Evolutionary conservation across 2,888 invertebrate species (phyloP).

Genomic region (Drosophila kuntzei): DNA sequence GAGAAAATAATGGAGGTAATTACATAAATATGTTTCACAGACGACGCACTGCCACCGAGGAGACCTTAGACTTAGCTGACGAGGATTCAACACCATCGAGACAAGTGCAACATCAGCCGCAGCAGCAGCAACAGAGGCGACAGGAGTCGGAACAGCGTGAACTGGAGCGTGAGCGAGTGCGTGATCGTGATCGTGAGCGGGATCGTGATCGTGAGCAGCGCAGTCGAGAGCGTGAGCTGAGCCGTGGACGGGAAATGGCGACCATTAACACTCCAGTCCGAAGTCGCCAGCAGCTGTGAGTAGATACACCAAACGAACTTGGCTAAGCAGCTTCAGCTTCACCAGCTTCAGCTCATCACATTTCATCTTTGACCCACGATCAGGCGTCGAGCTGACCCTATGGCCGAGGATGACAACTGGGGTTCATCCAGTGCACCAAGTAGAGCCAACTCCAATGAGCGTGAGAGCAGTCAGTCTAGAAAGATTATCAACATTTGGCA

Average conservation of each 20-base stretch:
- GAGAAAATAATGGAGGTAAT: too few species aligned
- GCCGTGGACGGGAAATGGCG: slow-evolving; percentile 72
- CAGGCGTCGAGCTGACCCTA: slow-evolving; percentile 70
- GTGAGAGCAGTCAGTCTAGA: slow-evolving; percentile 78
- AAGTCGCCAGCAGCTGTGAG: slow-evolving; percentile 78
- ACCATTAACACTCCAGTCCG: slow-evolving; percentile 71
- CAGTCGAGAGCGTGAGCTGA: slow-evolving; percentile 72
- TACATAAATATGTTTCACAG: slow-evolving; percentile 34
- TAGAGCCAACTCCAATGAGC: slow-evolving; percentile 79
- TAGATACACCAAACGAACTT: slow-evolving; percentile 17
- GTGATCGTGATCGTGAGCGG: slow-evolving; percentile 57
- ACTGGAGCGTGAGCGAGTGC: slow-evolving; percentile 56
- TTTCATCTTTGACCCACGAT: slow-evolving; percentile 34
- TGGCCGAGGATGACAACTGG: slow-evolving; percentile 76
- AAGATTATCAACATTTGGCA: slow-evolving; percentile 70
- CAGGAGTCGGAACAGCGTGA: slow-evolving; percentile 54
- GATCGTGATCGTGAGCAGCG: slow-evolving; percentile 64
- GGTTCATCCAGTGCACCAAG: slow-evolving; percentile 81
- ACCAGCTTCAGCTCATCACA: slow-evolving; percentile 42
- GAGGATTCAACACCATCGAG: slow-evolving; percentile 68
- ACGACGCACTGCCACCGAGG: slow-evolving; percentile 81
- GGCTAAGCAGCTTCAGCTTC: slow-evolving; percentile 18
- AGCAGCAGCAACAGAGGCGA: slow-evolving; percentile 48
- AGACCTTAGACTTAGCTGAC: slow-evolving; percentile 78
- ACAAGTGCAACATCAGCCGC: slow-evolving; percentile 46